These are phyloP conservation scores for Mergus octosetaceus DNA, from an alignment of 2,797 vertebrate genomes.

Conservation along the genomic window DNA sequence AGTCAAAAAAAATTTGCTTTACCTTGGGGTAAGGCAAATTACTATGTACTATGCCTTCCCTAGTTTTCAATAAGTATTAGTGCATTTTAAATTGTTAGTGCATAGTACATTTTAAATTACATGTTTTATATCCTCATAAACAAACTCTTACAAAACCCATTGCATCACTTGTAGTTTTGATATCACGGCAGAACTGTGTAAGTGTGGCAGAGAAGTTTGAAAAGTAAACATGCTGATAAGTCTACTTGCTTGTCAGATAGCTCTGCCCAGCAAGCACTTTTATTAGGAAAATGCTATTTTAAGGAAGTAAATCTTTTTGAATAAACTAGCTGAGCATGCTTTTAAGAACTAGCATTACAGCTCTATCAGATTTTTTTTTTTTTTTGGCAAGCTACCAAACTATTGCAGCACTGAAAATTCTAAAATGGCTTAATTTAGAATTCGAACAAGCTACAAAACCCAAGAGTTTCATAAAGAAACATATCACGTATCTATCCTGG, in stretches of 20 bases:
- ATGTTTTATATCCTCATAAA: neutral
- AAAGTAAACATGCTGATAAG: constrained; percentile 54
- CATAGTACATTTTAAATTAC: neutral
- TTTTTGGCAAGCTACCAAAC: neutral
- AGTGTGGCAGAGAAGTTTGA: constrained; percentile 26
- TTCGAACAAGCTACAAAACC: neutral
- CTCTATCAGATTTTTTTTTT: neutral
- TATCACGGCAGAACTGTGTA: neutral
- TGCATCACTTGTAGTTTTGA: neutral
- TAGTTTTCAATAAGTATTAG: neutral
- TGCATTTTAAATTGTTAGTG: neutral
- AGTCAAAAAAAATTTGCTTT: neutral
- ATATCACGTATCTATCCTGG: neutral
- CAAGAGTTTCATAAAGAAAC: neutral
- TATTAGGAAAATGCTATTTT: constrained; percentile 10
- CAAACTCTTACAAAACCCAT: neutral
- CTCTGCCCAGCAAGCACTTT: constrained; percentile 31
- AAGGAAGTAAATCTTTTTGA: constrained; percentile 25
- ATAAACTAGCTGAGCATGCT: neutral
- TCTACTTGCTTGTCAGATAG: neutral
- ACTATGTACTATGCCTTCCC: neutral
- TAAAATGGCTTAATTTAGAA: neutral
- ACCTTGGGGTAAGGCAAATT: neutral
- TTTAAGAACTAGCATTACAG: neutral
- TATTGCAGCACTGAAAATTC: neutral